These are phyloP conservation scores for Thalpophila matura DNA, from an alignment of 2,888 invertebrate genomes.

Conservation along the genomic window DNA sequence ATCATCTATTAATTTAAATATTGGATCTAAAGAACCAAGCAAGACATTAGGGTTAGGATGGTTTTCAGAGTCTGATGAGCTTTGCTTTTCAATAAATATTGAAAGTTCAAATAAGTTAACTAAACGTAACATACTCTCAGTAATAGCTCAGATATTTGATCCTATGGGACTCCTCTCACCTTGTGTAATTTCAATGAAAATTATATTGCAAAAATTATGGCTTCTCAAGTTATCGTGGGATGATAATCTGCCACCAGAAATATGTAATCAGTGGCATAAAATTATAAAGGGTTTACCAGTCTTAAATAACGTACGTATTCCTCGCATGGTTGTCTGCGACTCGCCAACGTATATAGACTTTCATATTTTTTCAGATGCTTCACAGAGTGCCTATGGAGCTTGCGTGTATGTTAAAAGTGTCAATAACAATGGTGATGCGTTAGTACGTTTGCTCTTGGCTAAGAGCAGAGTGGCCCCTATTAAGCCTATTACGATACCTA, in stretches of 20 bases:
- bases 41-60: slow-evolving; percentile 33
- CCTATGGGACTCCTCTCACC: slow-evolving; percentile 60
- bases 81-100: slow-evolving; percentile 20
- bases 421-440: neutral
- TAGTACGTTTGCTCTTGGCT: slow-evolving; percentile 1
- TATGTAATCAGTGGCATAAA: neutral
- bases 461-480: slow-evolving; percentile 19
- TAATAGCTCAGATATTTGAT: slow-evolving; percentile 58
- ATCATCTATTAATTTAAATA: slow-evolving; percentile 36
- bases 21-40: slow-evolving; percentile 12
- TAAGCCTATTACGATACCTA: slow-evolving; percentile 18
- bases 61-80: slow-evolving; percentile 51
- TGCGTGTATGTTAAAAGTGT: slow-evolving; percentile 1
- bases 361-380: no score
- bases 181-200: slow-evolving; percentile 53
- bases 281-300: neutral
- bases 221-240: slow-evolving; percentile 58
- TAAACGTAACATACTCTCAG: slow-evolving; percentile 55
- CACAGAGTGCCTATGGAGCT: slow-evolving; percentile 3
- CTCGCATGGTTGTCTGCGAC: neutral
- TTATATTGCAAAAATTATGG: slow-evolving; percentile 60
- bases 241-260: slow-evolving; percentile 25
- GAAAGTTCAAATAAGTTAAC: slow-evolving; percentile 26
- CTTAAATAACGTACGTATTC: slow-evolving; percentile 5
- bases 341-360: neutral